Conservation (phyloP, 2,888 invertebrate species). For the Eretmocerus hayati region DNA sequence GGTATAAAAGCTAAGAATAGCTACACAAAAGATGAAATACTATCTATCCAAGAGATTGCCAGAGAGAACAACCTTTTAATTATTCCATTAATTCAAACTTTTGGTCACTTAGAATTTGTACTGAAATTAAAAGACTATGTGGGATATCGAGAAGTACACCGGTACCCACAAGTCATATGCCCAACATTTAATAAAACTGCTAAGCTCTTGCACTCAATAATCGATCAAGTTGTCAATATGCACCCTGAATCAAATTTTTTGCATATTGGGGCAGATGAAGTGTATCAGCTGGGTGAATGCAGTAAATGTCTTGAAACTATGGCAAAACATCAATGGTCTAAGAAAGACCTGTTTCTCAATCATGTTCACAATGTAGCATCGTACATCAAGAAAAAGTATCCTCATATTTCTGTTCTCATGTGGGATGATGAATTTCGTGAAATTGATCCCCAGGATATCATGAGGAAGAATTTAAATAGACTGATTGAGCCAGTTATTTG, state of each 20-base stretch:
- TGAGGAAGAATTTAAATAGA: slow-evolving; percentile 41
- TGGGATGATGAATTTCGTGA: slow-evolving; percentile 79
- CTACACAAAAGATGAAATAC: slow-evolving; percentile 55
- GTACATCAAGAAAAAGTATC: slow-evolving; percentile 48
- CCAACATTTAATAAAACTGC: slow-evolving; percentile 58
- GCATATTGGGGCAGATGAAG: slow-evolving; percentile 81
- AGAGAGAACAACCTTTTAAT: slow-evolving; percentile 56
- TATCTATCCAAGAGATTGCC: slow-evolving; percentile 52
- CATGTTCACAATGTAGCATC: slow-evolving; percentile 55
- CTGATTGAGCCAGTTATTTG: slow-evolving; percentile 64
- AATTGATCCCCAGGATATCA: slow-evolving; percentile 49
- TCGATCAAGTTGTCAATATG: slow-evolving; percentile 59
- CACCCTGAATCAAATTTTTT: slow-evolving; percentile 54
- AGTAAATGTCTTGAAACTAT: slow-evolving; percentile 48
- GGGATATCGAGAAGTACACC: slow-evolving; percentile 59
- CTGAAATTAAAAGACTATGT: slow-evolving; percentile 64
- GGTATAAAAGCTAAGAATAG: slow-evolving; percentile 59
- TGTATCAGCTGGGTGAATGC: slow-evolving; percentile 64
- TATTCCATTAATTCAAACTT: slow-evolving; percentile 78
- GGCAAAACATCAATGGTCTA: slow-evolving; percentile 46
- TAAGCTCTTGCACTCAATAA: slow-evolving; percentile 57
- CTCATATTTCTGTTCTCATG: slow-evolving; percentile 57
- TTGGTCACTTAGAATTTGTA: slow-evolving; percentile 77
- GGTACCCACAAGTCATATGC: slow-evolving; percentile 61
- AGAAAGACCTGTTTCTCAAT: slow-evolving; percentile 55